Evolutionary conservation across 2,797 vertebrate species (phyloP).

Genomic region (Cyprinodon diabolis): DNA sequence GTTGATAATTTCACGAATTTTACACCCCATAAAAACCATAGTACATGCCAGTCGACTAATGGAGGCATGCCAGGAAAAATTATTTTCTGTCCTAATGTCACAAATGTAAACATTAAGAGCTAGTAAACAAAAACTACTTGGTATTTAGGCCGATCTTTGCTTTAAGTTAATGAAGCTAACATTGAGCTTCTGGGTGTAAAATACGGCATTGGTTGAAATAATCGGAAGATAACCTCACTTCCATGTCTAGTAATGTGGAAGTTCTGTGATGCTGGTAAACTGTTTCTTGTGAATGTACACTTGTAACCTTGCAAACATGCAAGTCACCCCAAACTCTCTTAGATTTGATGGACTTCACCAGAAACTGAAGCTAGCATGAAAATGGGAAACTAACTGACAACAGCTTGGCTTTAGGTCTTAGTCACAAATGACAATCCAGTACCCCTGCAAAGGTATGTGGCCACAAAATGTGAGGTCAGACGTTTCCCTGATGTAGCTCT

Average conservation of each 20-base stretch:
- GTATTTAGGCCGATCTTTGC: background rate
- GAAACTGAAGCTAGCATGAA: background rate
- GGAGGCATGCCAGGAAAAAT: background rate
- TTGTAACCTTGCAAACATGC: background rate
- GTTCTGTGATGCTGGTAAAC: background rate
- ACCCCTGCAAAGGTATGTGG: constrained; percentile 7
- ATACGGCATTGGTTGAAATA: background rate
- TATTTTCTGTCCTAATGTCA: background rate
- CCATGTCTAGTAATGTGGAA: background rate
- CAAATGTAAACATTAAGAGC: background rate
- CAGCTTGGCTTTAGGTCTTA: background rate
- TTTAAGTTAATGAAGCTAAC: background rate
- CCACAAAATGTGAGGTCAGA: constrained; percentile 18
- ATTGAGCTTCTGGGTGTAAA: background rate
- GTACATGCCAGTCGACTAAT: background rate
- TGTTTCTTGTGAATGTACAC: background rate
- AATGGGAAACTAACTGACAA: background rate
- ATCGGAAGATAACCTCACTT: background rate
- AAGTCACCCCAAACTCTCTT: background rate
- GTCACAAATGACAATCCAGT: constrained; percentile 9
- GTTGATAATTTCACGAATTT: background rate
- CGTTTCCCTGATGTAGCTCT: background rate
- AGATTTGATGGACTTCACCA: background rate
- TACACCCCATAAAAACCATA: background rate
- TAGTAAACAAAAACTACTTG: background rate